These are phyloP conservation scores for Uloborus plumipes DNA, from an alignment of 2,888 invertebrate species.

Conservation along the genomic window DNA sequence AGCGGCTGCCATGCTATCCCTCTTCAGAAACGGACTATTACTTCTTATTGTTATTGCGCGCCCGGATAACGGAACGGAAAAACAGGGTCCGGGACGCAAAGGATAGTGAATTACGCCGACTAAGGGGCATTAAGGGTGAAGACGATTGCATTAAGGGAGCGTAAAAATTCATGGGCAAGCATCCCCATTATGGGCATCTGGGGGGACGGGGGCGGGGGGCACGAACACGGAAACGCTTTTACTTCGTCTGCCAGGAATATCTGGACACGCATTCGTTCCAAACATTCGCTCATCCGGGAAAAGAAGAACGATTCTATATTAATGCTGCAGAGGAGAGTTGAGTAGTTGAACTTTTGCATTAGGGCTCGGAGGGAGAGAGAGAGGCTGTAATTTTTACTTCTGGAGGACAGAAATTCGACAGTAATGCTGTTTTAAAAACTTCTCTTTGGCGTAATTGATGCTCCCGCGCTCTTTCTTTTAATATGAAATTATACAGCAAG, in stretches of 20 bases:
- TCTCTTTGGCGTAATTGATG: not conserved
- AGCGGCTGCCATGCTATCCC: no score
- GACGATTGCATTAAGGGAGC: slow-evolving; percentile 15
- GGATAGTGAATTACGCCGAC: slow-evolving; percentile 8
- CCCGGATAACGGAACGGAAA: not conserved
- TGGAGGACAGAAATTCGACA: not conserved
- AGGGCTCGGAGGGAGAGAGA: no score
- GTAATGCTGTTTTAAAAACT: not conserved
- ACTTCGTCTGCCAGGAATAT: no score
- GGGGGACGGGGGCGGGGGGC: not conserved
- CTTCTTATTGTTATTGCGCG: no score
- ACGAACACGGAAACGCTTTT: no score
- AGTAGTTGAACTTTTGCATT: no score
- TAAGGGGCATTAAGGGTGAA: slow-evolving; percentile 8
- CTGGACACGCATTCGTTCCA: no score
- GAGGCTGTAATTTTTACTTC: not conserved
- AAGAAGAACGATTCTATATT: no score
- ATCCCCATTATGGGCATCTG: slow-evolving; percentile 1
- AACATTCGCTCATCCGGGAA: no score
- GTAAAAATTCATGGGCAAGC: slow-evolving; percentile 16
- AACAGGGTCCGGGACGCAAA: not conserved
- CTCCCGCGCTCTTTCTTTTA: not conserved
- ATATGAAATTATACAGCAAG: no score
- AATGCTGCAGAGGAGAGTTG: no score
- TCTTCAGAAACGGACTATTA: no score